Base-by-base conservation (phyloP, 1,140 invertebrate species). In the Magallana ariakensis region DNA sequence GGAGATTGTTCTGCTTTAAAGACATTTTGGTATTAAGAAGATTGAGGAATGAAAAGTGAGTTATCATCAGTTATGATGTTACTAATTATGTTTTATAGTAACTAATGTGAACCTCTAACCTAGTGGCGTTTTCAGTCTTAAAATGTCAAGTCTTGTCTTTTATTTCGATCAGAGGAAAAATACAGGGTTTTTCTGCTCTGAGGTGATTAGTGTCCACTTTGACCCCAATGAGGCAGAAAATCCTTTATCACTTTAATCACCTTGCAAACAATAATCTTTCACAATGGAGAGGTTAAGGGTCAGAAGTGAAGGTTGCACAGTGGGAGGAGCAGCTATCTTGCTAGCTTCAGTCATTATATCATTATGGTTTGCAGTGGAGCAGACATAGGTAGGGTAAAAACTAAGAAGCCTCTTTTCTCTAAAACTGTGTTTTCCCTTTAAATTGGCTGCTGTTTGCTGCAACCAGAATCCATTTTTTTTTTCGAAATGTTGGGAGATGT, bases 401-500 rank as follows among this genome's bases (percentile, higher is more conserved):
- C 33, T 19, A 75, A 75, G 66, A 26, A 26, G 22, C 66, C 33
- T 75, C 66, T 26, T 11, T 75, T 19, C 8, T 75, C 66, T 75
- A 22, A 26, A 70, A 75, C 26, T 75, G 22, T 75, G 66, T 75
- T 22, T 75, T 75, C 22, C 66, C 22, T 75, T 26, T 26, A 75
- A 75, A 26, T 33, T 75, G 22, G 15, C 66, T 26, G 33, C 66
- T 75, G 66, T 33, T 75, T 75, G 9, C 13, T 75, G 66, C 66
- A 33, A 9, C 9, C n/a, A 70, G 11, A 70, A 33, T 75, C 66
- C 66, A 8, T 26, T 75, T 75, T 70, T n/a, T 75, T 70, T 8
- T 13, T 11, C 33, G 66, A 46, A 26, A 11, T 22, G 19, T 22
- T 75, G 22, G 33, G 33, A 75, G 66, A 75, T 26, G 66, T 75